Base-by-base conservation (phyloP, 2,113 vertebrate genomes). In the Gobius niger region DNA sequence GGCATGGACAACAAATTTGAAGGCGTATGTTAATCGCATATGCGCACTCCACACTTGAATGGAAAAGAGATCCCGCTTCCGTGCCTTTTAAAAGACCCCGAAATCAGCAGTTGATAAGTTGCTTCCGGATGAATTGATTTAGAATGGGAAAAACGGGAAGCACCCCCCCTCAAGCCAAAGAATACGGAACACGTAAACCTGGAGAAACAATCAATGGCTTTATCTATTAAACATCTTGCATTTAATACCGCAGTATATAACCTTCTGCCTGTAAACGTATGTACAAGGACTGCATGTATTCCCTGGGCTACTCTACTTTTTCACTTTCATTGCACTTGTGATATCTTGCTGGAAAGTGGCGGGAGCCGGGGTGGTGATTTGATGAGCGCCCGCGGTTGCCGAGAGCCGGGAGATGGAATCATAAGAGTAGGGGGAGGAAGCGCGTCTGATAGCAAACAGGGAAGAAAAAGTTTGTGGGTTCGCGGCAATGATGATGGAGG, bases 201-300 rank as follows among this genome's bases (percentile, higher is more conserved):
- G 89, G 74, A 83, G 82, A 88, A 89, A 52, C 64, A 53, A 88
- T 90, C 73, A 82, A 6, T 3, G n/a, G 60, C 46, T 81, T 82
- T 84, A 87, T 83, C 77, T 76, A 84, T 90, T 78, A 81, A 78
- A 89, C 88, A 89, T 91, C 88, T 83, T 80, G 69, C 72, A 61
- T 73, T 78, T 71, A 65, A 80, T 67, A 80, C 68, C 53, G 70
- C 76, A 68, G 73, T 82, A 88, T 81, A 86, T 88, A 62, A 76
- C 81, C 75, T 82, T 67, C 70, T 68, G 49, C 34, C 61, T 62
- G 49, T 73, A 40, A 60, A 77, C 76, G 70, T 60, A 63, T 66
- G 68, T 67, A 70, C 59, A 77, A 61, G 16, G 24, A 64, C 61
- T 44, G 70, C 13, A 46, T 47, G 51, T 68, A 67, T 73, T 82